phyloP scores from a whole-genome alignment of 1,140 invertebrate species.

The Hyles euphorbiae region DNA sequence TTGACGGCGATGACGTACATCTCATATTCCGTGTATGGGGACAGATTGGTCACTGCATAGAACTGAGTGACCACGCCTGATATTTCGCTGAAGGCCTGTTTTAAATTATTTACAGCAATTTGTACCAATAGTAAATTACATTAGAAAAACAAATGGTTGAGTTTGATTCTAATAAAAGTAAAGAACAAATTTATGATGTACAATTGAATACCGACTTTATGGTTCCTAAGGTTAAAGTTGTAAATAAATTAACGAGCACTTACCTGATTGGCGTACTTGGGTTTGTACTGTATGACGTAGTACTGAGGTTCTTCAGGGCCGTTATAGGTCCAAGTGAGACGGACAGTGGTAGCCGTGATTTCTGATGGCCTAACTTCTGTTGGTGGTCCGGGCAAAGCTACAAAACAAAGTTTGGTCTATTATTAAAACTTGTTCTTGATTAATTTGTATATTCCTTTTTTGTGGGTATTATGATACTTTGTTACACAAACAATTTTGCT shows the following conservation, averaged over 20 bases:
- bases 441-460: no score
- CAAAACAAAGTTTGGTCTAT: slow-evolving; percentile 8
- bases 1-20: slow-evolving; percentile 97
- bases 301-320: slow-evolving; percentile 91
- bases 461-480: no score
- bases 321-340: slow-evolving; percentile 93
- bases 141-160: no score
- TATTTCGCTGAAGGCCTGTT: slow-evolving; percentile 88
- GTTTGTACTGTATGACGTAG: slow-evolving; percentile 97
- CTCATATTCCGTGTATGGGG: slow-evolving; percentile 97
- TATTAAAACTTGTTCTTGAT: no score
- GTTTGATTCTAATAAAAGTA: no score
- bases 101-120: neutral
- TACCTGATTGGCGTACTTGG: slow-evolving; percentile 87
- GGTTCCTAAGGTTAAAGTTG: neutral
- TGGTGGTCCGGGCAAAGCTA: slow-evolving; percentile 92
- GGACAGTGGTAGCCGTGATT: slow-evolving; percentile 93
- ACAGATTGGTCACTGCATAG: slow-evolving; percentile 91
- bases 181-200: no score
- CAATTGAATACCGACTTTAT: no score
- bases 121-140: neutral
- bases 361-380: slow-evolving; percentile 92
- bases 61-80: slow-evolving; percentile 94
- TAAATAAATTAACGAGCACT: slow-evolving; percentile 9
- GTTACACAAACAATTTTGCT: no score